Conservation (phyloP, 2,113 vertebrate genomes). For the Corythornis vintsioides region DNA sequence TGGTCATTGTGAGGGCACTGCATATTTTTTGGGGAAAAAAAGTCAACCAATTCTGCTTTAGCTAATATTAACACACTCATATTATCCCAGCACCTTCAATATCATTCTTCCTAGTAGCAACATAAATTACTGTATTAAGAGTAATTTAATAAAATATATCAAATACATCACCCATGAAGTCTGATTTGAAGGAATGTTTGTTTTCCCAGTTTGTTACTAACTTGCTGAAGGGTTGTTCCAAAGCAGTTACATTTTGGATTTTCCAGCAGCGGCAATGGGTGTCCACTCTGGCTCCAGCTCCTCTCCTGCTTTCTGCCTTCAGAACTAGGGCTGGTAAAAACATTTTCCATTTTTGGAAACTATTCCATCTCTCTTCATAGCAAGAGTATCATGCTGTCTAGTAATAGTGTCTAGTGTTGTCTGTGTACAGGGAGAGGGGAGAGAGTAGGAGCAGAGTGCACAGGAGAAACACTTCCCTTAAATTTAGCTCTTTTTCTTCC, state of each 20-base stretch:
- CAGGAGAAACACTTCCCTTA: background rate
- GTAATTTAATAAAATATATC: background rate
- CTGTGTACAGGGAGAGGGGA: background rate
- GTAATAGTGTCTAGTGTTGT: background rate
- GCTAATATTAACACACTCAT: background rate
- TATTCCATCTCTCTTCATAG: background rate
- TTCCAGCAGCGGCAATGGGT: background rate
- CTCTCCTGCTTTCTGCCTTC: conserved; percentile 6
- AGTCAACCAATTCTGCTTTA: background rate
- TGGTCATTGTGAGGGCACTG: background rate
- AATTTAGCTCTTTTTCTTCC: background rate
- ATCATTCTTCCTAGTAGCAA: background rate
- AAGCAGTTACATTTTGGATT: background rate
- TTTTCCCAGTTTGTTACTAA: background rate
- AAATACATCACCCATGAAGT: background rate
- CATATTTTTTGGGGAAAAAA: background rate
- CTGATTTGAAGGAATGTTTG: background rate
- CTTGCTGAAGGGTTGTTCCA: background rate
- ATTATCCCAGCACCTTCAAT: background rate
- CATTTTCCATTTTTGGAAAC: background rate
- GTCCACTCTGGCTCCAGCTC: background rate
- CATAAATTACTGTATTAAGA: background rate
- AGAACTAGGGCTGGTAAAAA: background rate
- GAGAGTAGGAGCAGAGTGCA: background rate
- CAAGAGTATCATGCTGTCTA: background rate